A percentile compares a stretch with the other conserved stretches of the same genome.
Conservation (phyloP, 2,113 vertebrate genomes). For the Baryphthengus martii region DNA sequence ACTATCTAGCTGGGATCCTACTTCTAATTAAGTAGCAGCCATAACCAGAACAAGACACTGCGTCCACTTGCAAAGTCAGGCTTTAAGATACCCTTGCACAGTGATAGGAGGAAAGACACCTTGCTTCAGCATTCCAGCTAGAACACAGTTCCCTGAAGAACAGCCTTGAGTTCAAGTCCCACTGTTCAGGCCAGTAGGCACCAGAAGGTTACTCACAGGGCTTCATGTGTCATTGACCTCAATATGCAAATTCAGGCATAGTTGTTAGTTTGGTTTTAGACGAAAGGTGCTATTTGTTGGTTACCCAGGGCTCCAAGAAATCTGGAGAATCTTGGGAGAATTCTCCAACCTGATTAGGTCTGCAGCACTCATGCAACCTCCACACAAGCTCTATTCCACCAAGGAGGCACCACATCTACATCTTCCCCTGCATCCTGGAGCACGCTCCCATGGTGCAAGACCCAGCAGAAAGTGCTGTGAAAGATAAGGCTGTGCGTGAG, state of each 20-base stretch:
- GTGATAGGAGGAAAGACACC: background rate
- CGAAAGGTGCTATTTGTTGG: accelerated
- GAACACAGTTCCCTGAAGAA: too few species aligned
- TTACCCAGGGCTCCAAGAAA: background rate
- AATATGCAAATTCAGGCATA: accelerated
- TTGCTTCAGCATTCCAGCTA: background rate
- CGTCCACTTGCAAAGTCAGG: background rate
- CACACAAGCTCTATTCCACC: accelerated
- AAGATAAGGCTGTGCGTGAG: background rate
- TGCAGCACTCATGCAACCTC: accelerated
- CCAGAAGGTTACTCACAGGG: background rate
- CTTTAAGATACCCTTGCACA: background rate
- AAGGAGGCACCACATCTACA: background rate
- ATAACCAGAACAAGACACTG: too few species aligned
- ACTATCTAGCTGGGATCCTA: background rate
- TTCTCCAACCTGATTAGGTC: background rate
- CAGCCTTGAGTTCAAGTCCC: background rate
- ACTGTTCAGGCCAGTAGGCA: background rate
- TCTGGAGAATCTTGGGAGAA: too few species aligned
- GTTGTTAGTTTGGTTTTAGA: background rate
- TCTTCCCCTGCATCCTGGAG: background rate
- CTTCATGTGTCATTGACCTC: background rate
- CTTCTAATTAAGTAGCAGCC: background rate
- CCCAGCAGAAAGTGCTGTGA: background rate
- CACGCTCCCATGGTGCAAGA: accelerated